Percentiles rank a stretch among this genome's conserved stretches.
These are phyloP conservation scores for Cryptocephalus primarius DNA, from an alignment of 2,888 invertebrate genomes.

Conservation along the genomic window DNA sequence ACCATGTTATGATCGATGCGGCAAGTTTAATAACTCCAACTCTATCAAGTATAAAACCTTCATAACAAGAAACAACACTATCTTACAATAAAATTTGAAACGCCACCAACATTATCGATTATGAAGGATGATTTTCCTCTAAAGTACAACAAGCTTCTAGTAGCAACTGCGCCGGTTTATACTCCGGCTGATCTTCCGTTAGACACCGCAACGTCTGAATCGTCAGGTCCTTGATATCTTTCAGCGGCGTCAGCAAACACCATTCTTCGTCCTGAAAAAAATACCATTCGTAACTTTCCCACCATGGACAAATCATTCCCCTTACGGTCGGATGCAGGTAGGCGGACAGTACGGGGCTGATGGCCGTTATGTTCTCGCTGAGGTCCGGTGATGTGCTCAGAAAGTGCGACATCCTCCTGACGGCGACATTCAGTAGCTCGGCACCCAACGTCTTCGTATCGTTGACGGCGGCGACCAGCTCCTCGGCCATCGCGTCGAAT, in stretches of 20 bases:
- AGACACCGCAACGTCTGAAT: slow-evolving; percentile 36
- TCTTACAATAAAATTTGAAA: too few species aligned
- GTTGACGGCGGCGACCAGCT: slow-evolving; percentile 54
- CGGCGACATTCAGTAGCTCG: slow-evolving; percentile 68
- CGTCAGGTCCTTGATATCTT: slow-evolving; percentile 33
- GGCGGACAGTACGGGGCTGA: slow-evolving; percentile 60
- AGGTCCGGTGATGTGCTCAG: slow-evolving; percentile 48
- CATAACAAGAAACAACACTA: too few species aligned
- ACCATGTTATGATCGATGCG: too few species aligned
- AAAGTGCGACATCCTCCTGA: slow-evolving; percentile 62
- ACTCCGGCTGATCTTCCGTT: slow-evolving; percentile 31
- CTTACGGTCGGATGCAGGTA: too few species aligned
- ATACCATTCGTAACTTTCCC: too few species aligned
- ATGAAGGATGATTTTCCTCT: slow-evolving; percentile 14
- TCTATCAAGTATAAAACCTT: too few species aligned
- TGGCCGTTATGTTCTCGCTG: slow-evolving; percentile 59
- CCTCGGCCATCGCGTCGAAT: slow-evolving; percentile 48
- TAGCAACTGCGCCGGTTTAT: slow-evolving; percentile 39
- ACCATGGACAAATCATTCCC: too few species aligned
- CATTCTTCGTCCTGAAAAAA: slow-evolving; percentile 31
- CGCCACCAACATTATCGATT: background rate
- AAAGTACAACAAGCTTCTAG: slow-evolving; percentile 39
- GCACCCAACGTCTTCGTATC: slow-evolving; percentile 61
- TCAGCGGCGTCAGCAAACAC: slow-evolving; percentile 30
- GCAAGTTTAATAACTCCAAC: too few species aligned